phyloP scores from a whole-genome alignment of 2,888 invertebrate species.

The Pterobdella sp. region DNA sequence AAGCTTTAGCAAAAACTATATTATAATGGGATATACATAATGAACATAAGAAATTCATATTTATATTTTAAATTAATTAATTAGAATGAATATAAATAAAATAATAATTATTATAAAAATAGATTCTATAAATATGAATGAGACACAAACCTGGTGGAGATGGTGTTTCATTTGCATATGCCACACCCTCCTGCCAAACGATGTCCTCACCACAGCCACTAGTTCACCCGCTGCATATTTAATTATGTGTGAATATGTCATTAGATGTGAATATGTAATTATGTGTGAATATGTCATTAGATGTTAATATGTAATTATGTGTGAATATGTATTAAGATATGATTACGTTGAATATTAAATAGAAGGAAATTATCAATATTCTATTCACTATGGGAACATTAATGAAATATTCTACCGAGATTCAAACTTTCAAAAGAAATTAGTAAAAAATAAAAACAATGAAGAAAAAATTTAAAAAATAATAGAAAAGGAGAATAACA shows the following conservation, averaged over 20 bases:
- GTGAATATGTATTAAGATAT: background rate
- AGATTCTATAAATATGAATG: too few relatives aligned
- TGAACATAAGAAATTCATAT: too few relatives aligned
- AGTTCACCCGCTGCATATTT: slow-evolving; percentile 90
- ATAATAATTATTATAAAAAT: too few relatives aligned
- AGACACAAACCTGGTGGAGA: too few relatives aligned
- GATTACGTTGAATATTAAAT: background rate
- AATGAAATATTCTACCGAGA: background rate
- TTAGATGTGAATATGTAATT: background rate
- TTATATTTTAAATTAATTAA: too few relatives aligned
- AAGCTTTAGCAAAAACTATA: too few relatives aligned
- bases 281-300: background rate
- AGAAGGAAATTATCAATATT: background rate
- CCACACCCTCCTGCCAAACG: slow-evolving; percentile 92
- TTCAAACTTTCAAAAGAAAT: background rate
- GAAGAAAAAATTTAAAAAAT: background rate
- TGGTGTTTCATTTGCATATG: slow-evolving; percentile 64
- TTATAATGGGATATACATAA: too few relatives aligned
- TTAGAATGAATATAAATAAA: too few relatives aligned
- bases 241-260: slow-evolving; percentile 54
- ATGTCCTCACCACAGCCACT: slow-evolving; percentile 76
- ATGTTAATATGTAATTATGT: background rate
- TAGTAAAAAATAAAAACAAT: background rate
- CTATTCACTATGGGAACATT: background rate
- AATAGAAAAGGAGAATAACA: background rate